A percentile compares a stretch with the other conserved stretches of the same genome.
Conservation (phyloP, 2,888 invertebrate species). For the Biston betularia region DNA sequence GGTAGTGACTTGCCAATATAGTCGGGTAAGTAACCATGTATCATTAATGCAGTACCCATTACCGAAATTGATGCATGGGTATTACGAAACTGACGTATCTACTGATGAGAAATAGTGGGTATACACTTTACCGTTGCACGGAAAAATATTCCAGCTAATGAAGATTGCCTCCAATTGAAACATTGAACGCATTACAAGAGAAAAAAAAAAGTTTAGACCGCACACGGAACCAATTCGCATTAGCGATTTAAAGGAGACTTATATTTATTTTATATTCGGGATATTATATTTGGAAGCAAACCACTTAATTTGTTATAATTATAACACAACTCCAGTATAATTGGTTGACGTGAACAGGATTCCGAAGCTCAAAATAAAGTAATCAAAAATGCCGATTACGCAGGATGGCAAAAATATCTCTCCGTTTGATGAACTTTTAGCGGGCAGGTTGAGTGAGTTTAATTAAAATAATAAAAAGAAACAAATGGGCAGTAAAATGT, state of each 20-base stretch:
- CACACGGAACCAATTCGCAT: conserved; percentile 12
- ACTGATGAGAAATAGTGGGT: conserved; percentile 44
- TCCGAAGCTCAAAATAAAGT: conserved; percentile 16
- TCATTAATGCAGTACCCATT: conserved; percentile 63
- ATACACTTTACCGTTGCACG: conserved; percentile 43
- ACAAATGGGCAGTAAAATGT: conserved; percentile 27
- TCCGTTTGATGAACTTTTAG: conserved; percentile 20
- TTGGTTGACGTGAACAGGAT: conserved; percentile 2
- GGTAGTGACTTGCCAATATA: conserved; percentile 64
- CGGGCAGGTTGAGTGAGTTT: conserved; percentile 23
- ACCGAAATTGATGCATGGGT: conserved; percentile 57
- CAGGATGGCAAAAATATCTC: conserved; percentile 21
- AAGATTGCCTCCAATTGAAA: conserved; percentile 46
- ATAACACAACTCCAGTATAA: conserved; percentile 8
- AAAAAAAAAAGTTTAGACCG: conserved; percentile 19
- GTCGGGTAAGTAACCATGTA: conserved; percentile 60
- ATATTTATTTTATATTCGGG: not conserved
- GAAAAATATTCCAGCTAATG: conserved; percentile 43
- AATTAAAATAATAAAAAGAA: conserved; percentile 26
- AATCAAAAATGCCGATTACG: conserved; percentile 17
- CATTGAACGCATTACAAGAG: conserved; percentile 26
- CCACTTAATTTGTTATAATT: not conserved
- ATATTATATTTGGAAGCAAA: conserved; percentile 1
- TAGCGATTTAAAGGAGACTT: conserved; percentile 1
- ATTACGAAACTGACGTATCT: conserved; percentile 51